Evolutionary conservation across 2,797 vertebrate genomes (phyloP).

Genomic region (Enteromius treurensis): DNA sequence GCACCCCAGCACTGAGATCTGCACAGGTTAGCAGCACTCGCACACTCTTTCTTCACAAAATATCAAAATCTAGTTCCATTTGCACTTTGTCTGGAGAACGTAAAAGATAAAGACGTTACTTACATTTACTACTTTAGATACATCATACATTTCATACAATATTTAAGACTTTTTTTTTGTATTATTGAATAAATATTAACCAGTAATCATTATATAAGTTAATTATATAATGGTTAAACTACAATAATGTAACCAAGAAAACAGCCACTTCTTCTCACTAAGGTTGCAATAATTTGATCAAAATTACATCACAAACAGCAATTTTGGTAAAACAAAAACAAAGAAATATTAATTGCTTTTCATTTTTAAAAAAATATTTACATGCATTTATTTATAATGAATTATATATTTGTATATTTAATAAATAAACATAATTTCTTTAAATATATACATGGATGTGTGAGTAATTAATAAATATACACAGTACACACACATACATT

Average conservation of each 20-base stretch:
- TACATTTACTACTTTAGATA: too few species aligned
- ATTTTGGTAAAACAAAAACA: too few species aligned
- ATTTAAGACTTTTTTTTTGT: not conserved
- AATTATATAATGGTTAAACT: not conserved
- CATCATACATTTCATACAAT: not conserved
- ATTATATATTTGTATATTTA: too few species aligned
- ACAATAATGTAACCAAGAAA: too few species aligned
- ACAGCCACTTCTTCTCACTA: not conserved
- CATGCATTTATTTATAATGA: too few species aligned
- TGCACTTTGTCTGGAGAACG: not conserved
- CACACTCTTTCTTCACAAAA: not conserved
- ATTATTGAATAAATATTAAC: not conserved
- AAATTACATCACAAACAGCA: not conserved
- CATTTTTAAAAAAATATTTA: too few species aligned
- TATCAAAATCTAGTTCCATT: not conserved
- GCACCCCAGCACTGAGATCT: not conserved
- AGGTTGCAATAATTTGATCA: not conserved
- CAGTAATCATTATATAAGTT: not conserved
- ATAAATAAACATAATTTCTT: too few species aligned
- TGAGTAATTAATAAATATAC: too few species aligned
- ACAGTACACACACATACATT: too few species aligned
- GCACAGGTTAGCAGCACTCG: constrained; percentile 1
- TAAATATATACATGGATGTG: too few species aligned
- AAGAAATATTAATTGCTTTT: too few species aligned
- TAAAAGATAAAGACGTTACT: too few species aligned